Conservation (phyloP, 1,140 invertebrate genomes). For the Cydia amplana region DNA sequence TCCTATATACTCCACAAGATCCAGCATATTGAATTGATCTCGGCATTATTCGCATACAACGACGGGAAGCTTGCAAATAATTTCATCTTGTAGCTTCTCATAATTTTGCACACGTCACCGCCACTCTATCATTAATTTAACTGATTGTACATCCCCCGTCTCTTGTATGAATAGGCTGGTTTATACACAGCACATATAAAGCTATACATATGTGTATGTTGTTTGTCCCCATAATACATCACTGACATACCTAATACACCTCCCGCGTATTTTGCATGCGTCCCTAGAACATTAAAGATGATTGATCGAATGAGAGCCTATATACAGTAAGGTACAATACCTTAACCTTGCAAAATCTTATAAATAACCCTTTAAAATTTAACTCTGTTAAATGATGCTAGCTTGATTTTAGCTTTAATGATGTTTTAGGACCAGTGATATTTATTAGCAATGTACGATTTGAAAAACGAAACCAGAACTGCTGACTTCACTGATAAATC, state of each 20-base stretch:
- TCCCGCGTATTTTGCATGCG: constrained; percentile 3
- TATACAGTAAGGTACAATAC: not conserved
- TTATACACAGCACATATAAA: no score
- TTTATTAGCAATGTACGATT: not conserved
- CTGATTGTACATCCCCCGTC: not conserved
- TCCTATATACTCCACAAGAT: no score
- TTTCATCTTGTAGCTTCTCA: no score
- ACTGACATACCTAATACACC: constrained; percentile 29
- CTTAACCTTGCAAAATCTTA: not conserved
- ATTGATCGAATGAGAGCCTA: constrained; percentile 13
- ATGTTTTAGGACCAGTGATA: not conserved
- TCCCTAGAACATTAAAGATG: not conserved
- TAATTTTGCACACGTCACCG: no score
- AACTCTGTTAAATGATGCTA: not conserved
- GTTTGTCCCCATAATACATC: constrained; percentile 26
- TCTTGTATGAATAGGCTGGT: no score
- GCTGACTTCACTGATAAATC: no score
- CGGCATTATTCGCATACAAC: no score
- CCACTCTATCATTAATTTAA: not conserved
- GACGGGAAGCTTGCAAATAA: no score
- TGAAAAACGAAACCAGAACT: not conserved
- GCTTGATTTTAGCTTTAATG: no score
- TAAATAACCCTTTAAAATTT: not conserved
- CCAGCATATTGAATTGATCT: no score
- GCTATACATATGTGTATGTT: not conserved